Percentiles rank a stretch among this genome's conserved stretches.
These are phyloP conservation scores for Lasioglossum figueresi DNA, from an alignment of 2,888 invertebrate species.

Conservation along the genomic window DNA sequence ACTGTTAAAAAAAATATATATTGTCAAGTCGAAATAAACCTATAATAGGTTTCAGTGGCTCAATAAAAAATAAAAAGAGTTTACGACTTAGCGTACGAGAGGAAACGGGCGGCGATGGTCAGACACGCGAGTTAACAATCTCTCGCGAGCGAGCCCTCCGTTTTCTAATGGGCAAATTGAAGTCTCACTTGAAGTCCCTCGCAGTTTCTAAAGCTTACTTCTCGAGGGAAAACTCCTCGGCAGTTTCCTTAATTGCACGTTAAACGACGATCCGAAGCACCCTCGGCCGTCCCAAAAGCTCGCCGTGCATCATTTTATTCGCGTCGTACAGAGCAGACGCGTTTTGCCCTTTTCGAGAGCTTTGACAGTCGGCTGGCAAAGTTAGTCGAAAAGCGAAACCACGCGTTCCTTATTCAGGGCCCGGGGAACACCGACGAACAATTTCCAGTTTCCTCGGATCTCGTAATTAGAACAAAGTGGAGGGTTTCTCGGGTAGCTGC, in stretches of 20 bases:
- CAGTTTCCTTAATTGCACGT: conserved; percentile 6
- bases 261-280: conserved; percentile 7
- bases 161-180: neutral
- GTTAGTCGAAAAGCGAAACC: neutral
- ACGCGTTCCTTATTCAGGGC: conserved; percentile 14
- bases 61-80: too few relatives aligned
- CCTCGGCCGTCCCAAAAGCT: neutral
- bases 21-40: too few relatives aligned
- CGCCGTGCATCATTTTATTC: neutral
- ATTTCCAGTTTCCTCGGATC: conserved; percentile 19
- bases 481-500: neutral
- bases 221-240: neutral
- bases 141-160: neutral
- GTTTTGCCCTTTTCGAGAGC: conserved; percentile 7
- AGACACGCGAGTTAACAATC: neutral
- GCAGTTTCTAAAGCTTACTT: neutral
- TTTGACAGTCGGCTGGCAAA: neutral
- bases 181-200: neutral
- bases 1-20: too few relatives aligned
- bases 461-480: conserved; percentile 31
- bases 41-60: too few relatives aligned
- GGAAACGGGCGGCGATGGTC: neutral
- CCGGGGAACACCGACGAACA: conserved; percentile 16
- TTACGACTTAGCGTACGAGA: neutral
- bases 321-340: neutral